These are phyloP conservation scores for Xylota segnis DNA, from an alignment of 2,888 invertebrate species.

Conservation along the genomic window DNA sequence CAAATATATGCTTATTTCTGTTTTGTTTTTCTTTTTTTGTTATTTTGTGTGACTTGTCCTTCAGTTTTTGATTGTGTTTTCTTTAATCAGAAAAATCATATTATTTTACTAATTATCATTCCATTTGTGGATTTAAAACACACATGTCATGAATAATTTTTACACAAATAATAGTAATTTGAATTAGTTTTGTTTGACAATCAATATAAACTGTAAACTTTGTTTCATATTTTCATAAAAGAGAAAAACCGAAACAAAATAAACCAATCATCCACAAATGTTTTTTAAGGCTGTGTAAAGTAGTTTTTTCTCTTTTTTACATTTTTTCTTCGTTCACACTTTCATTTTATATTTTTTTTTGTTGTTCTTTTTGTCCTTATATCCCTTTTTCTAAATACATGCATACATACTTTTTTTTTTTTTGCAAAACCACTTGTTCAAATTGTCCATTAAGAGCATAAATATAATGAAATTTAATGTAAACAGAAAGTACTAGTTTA, in stretches of 20 bases:
- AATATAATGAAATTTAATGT: conserved; percentile 38
- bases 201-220: conserved; percentile 6
- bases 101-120: conserved; percentile 48
- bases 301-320: conserved; percentile 28
- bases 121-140: conserved; percentile 32
- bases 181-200: conserved; percentile 24
- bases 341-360: not conserved
- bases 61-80: conserved; percentile 12
- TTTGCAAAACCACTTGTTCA: conserved; percentile 55
- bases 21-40: not conserved
- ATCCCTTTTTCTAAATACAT: not conserved
- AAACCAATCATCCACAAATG: conserved; percentile 40
- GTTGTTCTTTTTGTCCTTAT: not conserved
- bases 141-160: conserved; percentile 32
- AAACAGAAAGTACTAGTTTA: conserved; percentile 34
- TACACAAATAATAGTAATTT: conserved; percentile 4
- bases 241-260: not conserved
- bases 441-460: conserved; percentile 67
- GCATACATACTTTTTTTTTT: conserved; percentile 1
- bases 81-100: conserved; percentile 13
- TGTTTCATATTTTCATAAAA: conserved; percentile 2
- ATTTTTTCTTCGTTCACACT: not conserved
- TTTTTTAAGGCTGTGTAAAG: conserved; percentile 56
- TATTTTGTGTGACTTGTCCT: not conserved
- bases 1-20: not conserved